Evolutionary conservation across 1,140 invertebrate genomes (phyloP).

Genomic region (Diuraphis noxia): DNA sequence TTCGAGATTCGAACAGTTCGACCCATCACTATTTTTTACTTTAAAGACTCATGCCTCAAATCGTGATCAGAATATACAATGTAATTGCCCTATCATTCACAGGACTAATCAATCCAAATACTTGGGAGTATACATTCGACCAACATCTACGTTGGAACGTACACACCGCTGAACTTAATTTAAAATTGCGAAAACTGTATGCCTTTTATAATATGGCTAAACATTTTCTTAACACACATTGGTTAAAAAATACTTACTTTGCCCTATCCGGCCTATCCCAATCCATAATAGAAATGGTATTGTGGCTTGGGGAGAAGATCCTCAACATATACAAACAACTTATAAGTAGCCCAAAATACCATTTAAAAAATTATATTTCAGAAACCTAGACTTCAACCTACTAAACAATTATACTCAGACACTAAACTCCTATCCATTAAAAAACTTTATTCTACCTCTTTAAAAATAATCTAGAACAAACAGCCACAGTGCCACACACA

Average conservation of each 20-base stretch:
- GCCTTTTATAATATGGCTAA: background rate
- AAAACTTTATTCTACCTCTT: background rate
- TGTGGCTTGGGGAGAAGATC: background rate
- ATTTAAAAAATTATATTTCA: background rate
- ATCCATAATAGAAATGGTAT: conserved; percentile 18
- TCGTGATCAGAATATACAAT: background rate
- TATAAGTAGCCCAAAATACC: background rate
- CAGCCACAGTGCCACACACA: background rate
- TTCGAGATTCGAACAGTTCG: no score
- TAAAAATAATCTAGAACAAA: background rate
- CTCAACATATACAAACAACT: background rate
- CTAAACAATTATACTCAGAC: background rate
- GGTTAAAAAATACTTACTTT: background rate
- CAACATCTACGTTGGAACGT: background rate
- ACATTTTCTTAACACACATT: background rate
- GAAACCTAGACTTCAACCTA: background rate
- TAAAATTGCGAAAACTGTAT: background rate
- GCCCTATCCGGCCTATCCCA: background rate
- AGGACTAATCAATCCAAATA: background rate
- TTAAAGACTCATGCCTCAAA: background rate
- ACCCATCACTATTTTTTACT: no score
- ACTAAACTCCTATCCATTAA: background rate
- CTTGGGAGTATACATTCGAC: conserved; percentile 22
- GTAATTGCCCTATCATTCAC: no score
- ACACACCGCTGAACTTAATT: background rate